Base-by-base conservation (phyloP, 2,888 invertebrate species). In the Temnothorax unifasciatus region DNA sequence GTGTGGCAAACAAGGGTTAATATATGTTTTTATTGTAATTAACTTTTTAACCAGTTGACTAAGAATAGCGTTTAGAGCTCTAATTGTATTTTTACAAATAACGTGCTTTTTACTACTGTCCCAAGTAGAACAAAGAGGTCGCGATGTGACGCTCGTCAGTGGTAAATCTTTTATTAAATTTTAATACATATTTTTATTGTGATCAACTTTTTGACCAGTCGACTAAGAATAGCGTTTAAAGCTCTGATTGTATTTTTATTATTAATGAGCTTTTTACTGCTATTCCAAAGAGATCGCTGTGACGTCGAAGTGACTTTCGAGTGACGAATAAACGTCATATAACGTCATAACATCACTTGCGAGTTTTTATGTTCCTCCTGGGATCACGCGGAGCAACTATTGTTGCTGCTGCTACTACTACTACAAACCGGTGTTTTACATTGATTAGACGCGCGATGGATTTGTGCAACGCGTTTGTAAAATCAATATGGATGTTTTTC, bases 401-500 rank as follows among this genome's bases (percentile, higher is more conserved):
- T 41, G 1, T 34, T 38, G 8, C 15, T 15, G 47, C 8, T 25
- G 21, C 2, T 47, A 2, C 29, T 29, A 21, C 13, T n/a, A 3
- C 5, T 34, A 3, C 38, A 38, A 25, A 5, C n/a, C 4, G 50
- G 3, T 18, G 4, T 76, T 52, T 77, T 41, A 15, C 25, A 77
- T 77, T 38, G 54, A 76, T 76, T 66, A 66, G 25, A 44, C n/a
- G 66, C n/a, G 15, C n/a, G 25, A 57, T 15, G n/a, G 18, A 54
- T 44, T 76, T 41, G 41, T 64, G 44, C 4, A 38, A 21, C 15
- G 15, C 29, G 21, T 25, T 66, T 66, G 54, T 54, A 77, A 66
- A 77, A 77, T 77, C 77, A 77, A 77, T 77, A 68, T 68, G 57
- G 9, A 54, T 29, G 54, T 77, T 68, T 66, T 66, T 74, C 76